A percentile compares a stretch with the other conserved stretches of the same genome.
These are phyloP conservation scores for Lepidothrix coronata DNA, from an alignment of 2,113 vertebrate species.

Conservation along the genomic window DNA sequence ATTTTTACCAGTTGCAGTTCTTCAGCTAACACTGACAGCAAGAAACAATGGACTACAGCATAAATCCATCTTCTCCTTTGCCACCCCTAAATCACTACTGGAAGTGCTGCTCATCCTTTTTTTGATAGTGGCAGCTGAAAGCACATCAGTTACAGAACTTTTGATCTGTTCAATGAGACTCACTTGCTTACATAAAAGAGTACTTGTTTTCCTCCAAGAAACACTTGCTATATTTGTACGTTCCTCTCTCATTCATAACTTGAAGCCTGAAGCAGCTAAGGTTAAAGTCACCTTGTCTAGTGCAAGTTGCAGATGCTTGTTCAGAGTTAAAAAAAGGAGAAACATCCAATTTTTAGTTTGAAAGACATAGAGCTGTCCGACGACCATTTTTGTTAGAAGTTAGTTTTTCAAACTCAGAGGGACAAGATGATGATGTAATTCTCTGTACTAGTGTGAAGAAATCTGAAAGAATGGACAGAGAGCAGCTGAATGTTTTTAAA, in stretches of 20 bases:
- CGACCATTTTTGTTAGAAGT: not conserved
- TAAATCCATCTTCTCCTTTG: not conserved
- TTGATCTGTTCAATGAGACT: fast-evolving
- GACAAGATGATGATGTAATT: not conserved
- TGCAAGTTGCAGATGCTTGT: not conserved
- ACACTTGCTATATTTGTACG: not conserved
- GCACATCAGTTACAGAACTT: not conserved
- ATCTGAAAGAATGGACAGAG: fast-evolving
- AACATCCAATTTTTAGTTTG: not conserved
- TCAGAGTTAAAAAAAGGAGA: not conserved
- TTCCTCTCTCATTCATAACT: not conserved
- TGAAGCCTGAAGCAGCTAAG: not conserved
- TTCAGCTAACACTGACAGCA: not conserved
- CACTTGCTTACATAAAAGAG: not conserved
- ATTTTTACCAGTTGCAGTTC: not conserved
- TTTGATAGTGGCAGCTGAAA: not conserved
- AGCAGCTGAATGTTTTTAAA: not conserved
- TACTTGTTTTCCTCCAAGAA: not conserved
- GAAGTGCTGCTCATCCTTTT: fast-evolving
- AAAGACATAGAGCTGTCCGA: not conserved
- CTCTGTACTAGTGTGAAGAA: not conserved
- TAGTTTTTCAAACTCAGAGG: not conserved
- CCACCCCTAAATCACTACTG: fast-evolving
- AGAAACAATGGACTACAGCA: not conserved
- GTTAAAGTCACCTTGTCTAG: not conserved